These are phyloP conservation scores for Drosophila kepulauana DNA, from an alignment of 1,140 invertebrate species.

Conservation along the genomic window DNA sequence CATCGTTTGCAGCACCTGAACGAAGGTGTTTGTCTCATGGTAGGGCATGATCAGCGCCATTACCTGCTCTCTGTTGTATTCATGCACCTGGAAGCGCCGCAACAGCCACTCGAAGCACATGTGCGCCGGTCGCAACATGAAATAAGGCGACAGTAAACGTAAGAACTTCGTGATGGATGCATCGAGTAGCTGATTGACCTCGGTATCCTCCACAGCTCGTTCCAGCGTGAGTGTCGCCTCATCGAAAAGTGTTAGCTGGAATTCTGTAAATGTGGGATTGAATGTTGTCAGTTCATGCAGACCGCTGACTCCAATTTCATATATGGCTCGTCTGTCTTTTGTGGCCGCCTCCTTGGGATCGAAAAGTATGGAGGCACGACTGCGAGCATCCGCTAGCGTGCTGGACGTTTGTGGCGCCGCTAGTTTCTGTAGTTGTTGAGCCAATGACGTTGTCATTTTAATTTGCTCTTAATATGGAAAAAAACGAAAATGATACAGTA, in stretches of 20 bases:
- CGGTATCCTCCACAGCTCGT: constrained; percentile 90
- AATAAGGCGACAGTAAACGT: constrained; percentile 93
- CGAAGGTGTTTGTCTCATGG: constrained; percentile 95
- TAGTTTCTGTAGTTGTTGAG: constrained; percentile 92
- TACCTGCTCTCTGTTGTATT: constrained; percentile 93
- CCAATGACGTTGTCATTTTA: constrained; percentile 89
- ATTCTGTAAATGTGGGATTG: constrained; percentile 90
- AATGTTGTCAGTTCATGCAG: constrained; percentile 92
- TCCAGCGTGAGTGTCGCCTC: constrained; percentile 90
- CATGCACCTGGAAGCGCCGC: constrained; percentile 94
- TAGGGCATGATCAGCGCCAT: constrained; percentile 94
- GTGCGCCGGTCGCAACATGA: constrained; percentile 92
- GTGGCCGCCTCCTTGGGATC: constrained; percentile 94
- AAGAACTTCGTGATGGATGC: constrained; percentile 92
- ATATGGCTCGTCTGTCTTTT: constrained; percentile 93
- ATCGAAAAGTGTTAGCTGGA: constrained; percentile 91
- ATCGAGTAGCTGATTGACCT: constrained; percentile 92
- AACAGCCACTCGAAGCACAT: constrained; percentile 97
- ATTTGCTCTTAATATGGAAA: constrained; percentile 24
- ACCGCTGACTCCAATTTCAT: constrained; percentile 93
- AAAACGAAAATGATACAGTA: constrained; percentile 2
- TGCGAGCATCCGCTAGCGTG: constrained; percentile 89
- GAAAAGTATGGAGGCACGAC: constrained; percentile 93
- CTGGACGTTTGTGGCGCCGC: constrained; percentile 91
- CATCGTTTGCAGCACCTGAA: constrained; percentile 92